Percentiles rank a stretch among this genome's conserved stretches.
These are phyloP conservation scores for Drosophila tani DNA, from an alignment of 1,140 invertebrate species.

Conservation along the genomic window DNA sequence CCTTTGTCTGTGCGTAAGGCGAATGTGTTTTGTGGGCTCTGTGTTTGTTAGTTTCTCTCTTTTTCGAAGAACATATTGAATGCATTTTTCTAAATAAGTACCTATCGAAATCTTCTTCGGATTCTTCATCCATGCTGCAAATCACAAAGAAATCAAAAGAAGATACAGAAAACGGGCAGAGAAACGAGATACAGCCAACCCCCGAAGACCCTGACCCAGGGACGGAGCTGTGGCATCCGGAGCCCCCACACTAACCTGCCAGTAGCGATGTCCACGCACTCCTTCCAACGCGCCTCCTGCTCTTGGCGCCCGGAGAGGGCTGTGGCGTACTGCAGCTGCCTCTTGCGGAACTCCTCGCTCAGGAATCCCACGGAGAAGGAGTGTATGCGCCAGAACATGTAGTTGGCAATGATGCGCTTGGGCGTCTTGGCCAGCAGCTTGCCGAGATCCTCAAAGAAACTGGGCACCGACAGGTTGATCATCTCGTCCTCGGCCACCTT, in stretches of 20 bases:
- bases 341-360: constrained; percentile 89
- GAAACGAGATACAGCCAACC: constrained; percentile 24
- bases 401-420: constrained; percentile 89
- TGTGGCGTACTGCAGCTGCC: constrained; percentile 90
- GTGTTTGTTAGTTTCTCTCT: constrained; percentile 24
- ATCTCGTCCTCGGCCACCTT: constrained; percentile 89
- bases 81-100: constrained; percentile 52
- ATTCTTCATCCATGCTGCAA: constrained; percentile 72
- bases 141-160: constrained; percentile 73
- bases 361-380: constrained; percentile 91
- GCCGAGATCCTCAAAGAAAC: constrained; percentile 90
- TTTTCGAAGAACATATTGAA: constrained; percentile 16
- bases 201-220: constrained; percentile 23
- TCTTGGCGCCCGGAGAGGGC: constrained; percentile 91
- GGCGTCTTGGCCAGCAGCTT: constrained; percentile 85
- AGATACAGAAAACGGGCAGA: constrained; percentile 55
- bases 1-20: neutral
- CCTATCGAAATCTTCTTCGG: constrained; percentile 66
- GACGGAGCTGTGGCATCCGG: neutral
- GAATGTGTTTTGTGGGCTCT: constrained; percentile 10
- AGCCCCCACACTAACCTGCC: constrained; percentile 86
- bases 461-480: constrained; percentile 92
- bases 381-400: constrained; percentile 92
- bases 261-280: constrained; percentile 91
- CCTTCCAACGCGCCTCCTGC: constrained; percentile 93